phyloP scores from a whole-genome alignment of 2,888 invertebrate species.

The Scrobipalpa costella region DNA sequence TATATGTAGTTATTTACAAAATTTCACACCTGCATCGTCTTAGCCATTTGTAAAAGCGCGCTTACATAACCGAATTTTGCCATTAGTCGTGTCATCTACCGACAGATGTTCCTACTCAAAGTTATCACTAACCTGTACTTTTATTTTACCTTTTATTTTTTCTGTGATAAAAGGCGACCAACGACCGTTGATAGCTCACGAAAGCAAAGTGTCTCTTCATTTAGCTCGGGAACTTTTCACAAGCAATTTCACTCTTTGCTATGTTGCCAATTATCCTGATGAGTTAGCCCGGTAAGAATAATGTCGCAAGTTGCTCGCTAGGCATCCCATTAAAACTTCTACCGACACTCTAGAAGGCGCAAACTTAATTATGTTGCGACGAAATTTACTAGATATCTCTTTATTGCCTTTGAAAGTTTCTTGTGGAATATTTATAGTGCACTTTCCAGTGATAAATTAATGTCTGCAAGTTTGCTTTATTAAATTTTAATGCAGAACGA shows the following conservation, averaged over 20 bases:
- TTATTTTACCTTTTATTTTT: too few relatives aligned
- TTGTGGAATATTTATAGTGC: slow-evolving; percentile 34
- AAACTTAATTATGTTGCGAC: slow-evolving; percentile 57
- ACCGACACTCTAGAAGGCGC: slow-evolving; percentile 47
- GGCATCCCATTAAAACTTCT: slow-evolving; percentile 61
- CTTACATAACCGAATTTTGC: too few relatives aligned
- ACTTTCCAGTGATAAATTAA: slow-evolving; percentile 14
- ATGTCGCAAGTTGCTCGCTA: slow-evolving; percentile 51
- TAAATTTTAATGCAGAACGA: background rate
- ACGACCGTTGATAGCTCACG: background rate
- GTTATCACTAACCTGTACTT: too few relatives aligned
- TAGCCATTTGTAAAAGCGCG: too few relatives aligned
- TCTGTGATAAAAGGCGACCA: background rate
- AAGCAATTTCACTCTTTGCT: slow-evolving; percentile 22
- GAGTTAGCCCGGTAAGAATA: slow-evolving; percentile 49
- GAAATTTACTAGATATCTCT: slow-evolving; percentile 53
- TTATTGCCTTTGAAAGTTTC: slow-evolving; percentile 39
- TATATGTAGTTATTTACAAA: too few relatives aligned
- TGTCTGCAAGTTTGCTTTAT: slow-evolving; percentile 16
- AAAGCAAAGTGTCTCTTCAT: slow-evolving; percentile 14
- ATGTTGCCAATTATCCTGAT: slow-evolving; percentile 35
- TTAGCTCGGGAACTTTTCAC: slow-evolving; percentile 9
- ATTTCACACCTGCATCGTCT: too few relatives aligned
- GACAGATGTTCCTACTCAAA: too few relatives aligned
- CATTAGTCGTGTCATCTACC: too few relatives aligned